These are phyloP conservation scores for Halocynthia aurantium DNA, from an alignment of 23 tunicate species.

Conservation along the genomic window DNA sequence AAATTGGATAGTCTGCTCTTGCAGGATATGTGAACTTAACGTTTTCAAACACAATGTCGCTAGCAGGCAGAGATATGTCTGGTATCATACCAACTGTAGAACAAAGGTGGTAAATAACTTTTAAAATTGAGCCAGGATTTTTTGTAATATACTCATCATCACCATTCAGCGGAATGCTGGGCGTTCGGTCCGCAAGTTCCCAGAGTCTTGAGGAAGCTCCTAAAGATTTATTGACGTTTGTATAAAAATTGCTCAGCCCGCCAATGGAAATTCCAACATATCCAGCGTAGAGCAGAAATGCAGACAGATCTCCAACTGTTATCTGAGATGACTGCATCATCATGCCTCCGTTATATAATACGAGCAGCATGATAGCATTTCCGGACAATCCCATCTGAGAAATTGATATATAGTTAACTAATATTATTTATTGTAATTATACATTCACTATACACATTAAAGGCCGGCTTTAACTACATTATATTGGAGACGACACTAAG, in stretches of 20 bases:
- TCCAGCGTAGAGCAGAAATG: conserved; percentile 65
- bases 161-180: conserved; percentile 41
- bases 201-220: conserved; percentile 59
- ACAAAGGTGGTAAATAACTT: neutral
- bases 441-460: too few relatives aligned
- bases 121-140: neutral
- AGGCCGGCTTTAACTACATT: too few relatives aligned
- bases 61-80: neutral
- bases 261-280: conserved; percentile 62
- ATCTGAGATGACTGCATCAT: conserved; percentile 61
- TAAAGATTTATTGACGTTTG: conserved; percentile 45
- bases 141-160: neutral
- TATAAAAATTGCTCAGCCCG: conserved; percentile 51
- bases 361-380: conserved; percentile 54
- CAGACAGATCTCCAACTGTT: conserved; percentile 66
- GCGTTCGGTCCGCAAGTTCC: conserved; percentile 36
- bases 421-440: too few relatives aligned
- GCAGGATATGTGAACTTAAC: conserved; percentile 45
- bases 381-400: conserved; percentile 60
- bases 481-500: too few relatives aligned
- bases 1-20: conserved; percentile 29
- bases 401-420: too few relatives aligned
- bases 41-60: conserved; percentile 33
- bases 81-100: conserved; percentile 45
- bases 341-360: conserved; percentile 60